phyloP scores from a whole-genome alignment of 2,888 invertebrate genomes.

The Desoria tigrina region DNA sequence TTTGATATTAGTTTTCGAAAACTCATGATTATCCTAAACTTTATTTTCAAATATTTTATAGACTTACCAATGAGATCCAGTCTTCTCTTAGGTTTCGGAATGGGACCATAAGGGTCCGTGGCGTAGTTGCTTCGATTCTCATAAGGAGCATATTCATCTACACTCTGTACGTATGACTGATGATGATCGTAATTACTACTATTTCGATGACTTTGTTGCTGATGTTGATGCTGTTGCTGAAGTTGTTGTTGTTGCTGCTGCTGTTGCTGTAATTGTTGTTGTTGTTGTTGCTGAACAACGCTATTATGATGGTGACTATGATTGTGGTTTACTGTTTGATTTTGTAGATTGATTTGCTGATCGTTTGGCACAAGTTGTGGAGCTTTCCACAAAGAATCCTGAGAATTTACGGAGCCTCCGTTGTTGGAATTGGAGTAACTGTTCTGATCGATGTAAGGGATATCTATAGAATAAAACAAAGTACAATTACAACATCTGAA shows the following conservation, averaged over 20 bases:
- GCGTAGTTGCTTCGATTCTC: conserved; percentile 53
- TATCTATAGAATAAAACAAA: conserved; percentile 12
- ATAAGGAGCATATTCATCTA: conserved; percentile 52
- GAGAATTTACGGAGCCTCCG: conserved; percentile 92
- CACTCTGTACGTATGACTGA: conserved; percentile 41
- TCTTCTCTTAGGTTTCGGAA: conserved; percentile 85
- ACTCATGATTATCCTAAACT: too few species aligned
- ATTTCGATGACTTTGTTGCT: conserved; percentile 43
- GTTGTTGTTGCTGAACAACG: conserved; percentile 40
- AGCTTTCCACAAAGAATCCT: conserved; percentile 85
- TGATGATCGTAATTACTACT: conserved; percentile 53
- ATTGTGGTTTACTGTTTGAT: background rate
- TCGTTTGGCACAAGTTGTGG: conserved; percentile 50
- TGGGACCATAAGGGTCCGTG: conserved; percentile 79
- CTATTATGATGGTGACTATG: conserved; percentile 10
- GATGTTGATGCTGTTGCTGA: conserved; percentile 63
- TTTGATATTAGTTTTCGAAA: background rate
- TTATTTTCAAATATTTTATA: background rate
- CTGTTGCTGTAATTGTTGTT: conserved; percentile 30
- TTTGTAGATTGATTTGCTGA: conserved; percentile 33
- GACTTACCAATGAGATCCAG: conserved; percentile 82
- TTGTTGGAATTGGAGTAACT: conserved; percentile 91
- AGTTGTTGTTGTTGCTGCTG: conserved; percentile 47
- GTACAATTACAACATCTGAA: too few species aligned
- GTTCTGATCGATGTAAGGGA: conserved; percentile 71